phyloP scores from a whole-genome alignment of 1,140 invertebrate genomes.

The Drosophila triauraria region DNA sequence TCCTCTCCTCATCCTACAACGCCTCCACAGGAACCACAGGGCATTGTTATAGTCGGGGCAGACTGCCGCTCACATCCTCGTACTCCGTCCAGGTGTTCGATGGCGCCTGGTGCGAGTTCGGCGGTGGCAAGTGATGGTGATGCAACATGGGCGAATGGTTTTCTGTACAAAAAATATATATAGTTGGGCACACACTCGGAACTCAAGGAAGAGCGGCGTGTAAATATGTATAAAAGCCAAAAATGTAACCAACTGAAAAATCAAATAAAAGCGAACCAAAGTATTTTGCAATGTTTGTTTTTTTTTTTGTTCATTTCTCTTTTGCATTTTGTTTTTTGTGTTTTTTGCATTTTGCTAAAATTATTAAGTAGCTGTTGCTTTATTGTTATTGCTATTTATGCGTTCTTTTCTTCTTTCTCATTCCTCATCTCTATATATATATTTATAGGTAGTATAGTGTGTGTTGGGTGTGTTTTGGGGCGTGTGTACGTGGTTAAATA shows the following conservation, averaged over 20 bases:
- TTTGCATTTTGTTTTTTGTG: constrained; percentile 37
- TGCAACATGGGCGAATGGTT: constrained; percentile 39
- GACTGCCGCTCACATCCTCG: constrained; percentile 32
- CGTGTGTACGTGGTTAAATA: constrained; percentile 59
- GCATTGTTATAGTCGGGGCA: constrained; percentile 22
- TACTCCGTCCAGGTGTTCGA: constrained; percentile 18
- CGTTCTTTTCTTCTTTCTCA: constrained; percentile 53
- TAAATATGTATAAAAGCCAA: neutral
- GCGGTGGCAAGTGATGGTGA: constrained; percentile 17
- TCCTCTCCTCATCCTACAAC: neutral
- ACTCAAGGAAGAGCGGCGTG: neutral
- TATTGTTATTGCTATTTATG: constrained; percentile 74
- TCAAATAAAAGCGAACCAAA: constrained; percentile 49
- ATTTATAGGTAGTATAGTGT: constrained; percentile 55
- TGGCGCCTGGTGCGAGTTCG: constrained; percentile 21
- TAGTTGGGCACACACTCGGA: neutral
- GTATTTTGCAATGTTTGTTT: constrained; percentile 37
- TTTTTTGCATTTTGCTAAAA: constrained; percentile 78
- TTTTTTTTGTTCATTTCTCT: constrained; percentile 34
- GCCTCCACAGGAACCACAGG: no score
- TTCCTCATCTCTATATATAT: constrained; percentile 24
- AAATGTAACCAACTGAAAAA: constrained; percentile 23
- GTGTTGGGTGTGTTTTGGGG: constrained; percentile 34
- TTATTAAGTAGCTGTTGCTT: constrained; percentile 83
- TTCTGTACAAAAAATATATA: constrained; percentile 33